Percentiles rank a stretch among this genome's conserved stretches.
Conservation (phyloP, 2,797 vertebrate genomes). For the Pipistrellus kuhlii region DNA sequence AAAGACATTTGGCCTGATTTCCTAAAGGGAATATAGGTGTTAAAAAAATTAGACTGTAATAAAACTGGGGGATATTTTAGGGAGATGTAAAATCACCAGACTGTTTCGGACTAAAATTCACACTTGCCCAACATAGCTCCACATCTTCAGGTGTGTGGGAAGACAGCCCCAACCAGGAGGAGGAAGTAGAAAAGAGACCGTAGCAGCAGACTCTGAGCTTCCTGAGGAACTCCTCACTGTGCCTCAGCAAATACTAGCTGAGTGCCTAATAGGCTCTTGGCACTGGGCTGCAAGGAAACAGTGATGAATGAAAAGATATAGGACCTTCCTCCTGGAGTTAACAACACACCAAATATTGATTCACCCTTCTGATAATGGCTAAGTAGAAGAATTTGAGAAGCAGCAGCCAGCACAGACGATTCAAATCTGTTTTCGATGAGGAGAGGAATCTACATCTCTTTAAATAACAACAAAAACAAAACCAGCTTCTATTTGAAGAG, state of each 20-base stretch:
- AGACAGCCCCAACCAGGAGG: not conserved
- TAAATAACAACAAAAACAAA: not conserved
- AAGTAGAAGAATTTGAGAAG: conserved; percentile 29
- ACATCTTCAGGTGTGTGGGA: not conserved
- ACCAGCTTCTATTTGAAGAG: not conserved
- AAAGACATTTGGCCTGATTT: conserved; percentile 63
- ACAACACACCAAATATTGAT: not conserved
- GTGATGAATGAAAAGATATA: not conserved
- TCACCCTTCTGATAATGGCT: not conserved
- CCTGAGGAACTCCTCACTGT: not conserved
- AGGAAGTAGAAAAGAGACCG: not conserved
- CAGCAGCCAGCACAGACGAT: not conserved
- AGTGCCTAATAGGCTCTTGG: not conserved
- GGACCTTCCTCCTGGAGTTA: not conserved
- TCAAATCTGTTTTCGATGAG: not conserved
- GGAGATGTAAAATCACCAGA: not conserved
- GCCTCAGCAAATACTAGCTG: not conserved
- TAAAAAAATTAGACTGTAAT: conserved; percentile 63
- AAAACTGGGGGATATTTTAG: not conserved
- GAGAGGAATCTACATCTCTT: not conserved
- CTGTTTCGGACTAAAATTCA: conserved; percentile 8
- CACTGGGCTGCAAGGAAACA: not conserved
- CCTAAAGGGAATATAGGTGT: conserved; percentile 27
- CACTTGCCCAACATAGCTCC: not conserved
- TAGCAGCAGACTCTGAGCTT: not conserved